phyloP scores from a whole-genome alignment of 1,140 invertebrate genomes.

The Trachymyrmex septentrionalis region DNA sequence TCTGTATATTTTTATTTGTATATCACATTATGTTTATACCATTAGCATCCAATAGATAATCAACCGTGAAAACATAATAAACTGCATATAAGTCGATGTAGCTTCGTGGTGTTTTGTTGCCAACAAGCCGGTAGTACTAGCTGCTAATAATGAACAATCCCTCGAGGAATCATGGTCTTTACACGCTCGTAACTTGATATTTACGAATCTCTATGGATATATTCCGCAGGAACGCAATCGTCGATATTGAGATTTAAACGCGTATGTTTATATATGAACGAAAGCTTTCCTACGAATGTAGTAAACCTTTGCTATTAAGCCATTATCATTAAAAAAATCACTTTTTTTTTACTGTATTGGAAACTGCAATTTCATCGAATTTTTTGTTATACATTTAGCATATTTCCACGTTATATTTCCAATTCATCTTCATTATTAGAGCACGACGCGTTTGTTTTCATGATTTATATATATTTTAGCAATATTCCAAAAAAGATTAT shows the following conservation, averaged over 20 bases:
- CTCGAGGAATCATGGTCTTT: slow-evolving; percentile 68
- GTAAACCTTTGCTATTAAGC: background rate
- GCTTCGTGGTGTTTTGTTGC: slow-evolving; percentile 20
- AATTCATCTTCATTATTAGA: slow-evolving; percentile 11
- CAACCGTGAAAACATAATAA: slow-evolving; percentile 7
- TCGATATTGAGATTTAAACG: slow-evolving; percentile 17
- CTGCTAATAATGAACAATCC: slow-evolving; percentile 63
- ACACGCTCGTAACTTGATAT: slow-evolving; percentile 69
- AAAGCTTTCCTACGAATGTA: background rate
- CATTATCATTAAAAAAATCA: background rate
- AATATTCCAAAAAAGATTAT: background rate
- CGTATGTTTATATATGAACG: background rate
- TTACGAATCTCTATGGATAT: slow-evolving; percentile 57
- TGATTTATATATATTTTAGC: background rate
- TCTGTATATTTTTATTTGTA: no score
- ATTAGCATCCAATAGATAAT: background rate
- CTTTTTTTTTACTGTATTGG: background rate
- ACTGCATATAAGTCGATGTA: slow-evolving; percentile 22
- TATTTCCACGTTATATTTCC: slow-evolving; percentile 1
- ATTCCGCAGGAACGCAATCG: slow-evolving; percentile 22
- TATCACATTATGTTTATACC: background rate
- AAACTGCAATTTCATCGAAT: background rate
- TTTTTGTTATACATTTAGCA: background rate
- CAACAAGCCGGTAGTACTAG: background rate
- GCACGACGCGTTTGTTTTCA: background rate